Evolutionary conservation across 2,888 invertebrate species (phyloP), one percentile per base, ranked within the genome.

Genomic region (Uropetala carovei): DNA sequence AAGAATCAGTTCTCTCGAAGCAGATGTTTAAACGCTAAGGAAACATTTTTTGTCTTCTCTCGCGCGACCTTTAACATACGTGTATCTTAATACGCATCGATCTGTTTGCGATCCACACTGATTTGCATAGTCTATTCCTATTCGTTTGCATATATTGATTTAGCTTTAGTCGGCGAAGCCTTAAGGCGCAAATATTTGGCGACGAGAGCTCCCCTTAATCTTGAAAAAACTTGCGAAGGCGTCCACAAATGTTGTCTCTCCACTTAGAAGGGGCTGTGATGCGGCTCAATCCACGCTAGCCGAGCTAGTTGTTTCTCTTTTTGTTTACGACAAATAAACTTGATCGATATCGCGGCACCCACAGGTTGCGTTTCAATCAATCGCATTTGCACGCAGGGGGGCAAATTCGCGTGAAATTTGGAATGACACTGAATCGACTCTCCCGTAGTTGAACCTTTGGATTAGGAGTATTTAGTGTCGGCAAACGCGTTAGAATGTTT

Each of bases 91-190:
- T 75, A 75, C 27, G 75, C 75, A 75, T 75, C 75, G 75, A 75
- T 75, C 75, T 75, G 75, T 75, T 75, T 75, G 75, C 75, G 27
- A 75, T 75, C 22, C 75, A 22, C 22, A 22, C 75, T 75, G 75
- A 75, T 75, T 75, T 75, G 75, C 75, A 75, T 75, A 75, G 75
- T 13, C 22, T 75, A 75, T 75, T 75, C 75, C 75, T 75, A 75
- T 75, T 75, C 75, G 75, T 75, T 75, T 75, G 75, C 75, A 75
- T 75, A 75, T 75, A 75, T 75, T 75, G 75, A 75, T 75, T 75
- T 75, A 75, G 75, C 75, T 27, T 75, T 68, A 68, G 68, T 68
- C 68, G 68, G n/a, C 13, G 75, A 27, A 75, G 75, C 75, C 27
- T 75, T 75, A 75, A 75, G 27, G 75, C 9, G 75, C 75, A 75